Base-by-base conservation (phyloP, 2,888 invertebrate genomes). In the Protodeltote pygarga region DNA sequence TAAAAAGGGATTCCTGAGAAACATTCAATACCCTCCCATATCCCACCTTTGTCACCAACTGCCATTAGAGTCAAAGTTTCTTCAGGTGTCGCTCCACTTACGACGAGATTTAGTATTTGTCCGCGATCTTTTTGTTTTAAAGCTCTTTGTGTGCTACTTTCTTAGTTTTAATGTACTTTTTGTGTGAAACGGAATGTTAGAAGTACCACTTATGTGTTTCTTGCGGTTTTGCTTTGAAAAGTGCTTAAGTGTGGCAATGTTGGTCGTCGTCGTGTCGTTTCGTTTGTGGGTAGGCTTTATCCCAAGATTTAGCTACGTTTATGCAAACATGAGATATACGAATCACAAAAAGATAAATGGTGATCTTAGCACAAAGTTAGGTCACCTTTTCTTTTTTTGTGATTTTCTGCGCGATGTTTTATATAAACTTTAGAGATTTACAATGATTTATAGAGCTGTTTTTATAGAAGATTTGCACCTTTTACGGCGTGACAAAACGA, bases 91-190 rank as follows among this genome's bases (percentile, higher is more conserved):
- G 39, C 32, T 47, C 32, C 44, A 59, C 65, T 69, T 53, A 40
- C 46, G 24, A 8, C 25, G 23, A 69, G 64, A 69, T 69, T 69
- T 65, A 65, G 32, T 65, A 21, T 32, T 42, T 39, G 42, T 40
- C 63, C 46, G 21, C 40, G 42, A 51, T 69, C 55, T 55, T 69
- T 65, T 61, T 69, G 57, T 61, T 65, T 69, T 46, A 51, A 44
- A 61, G 35, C 57, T 51, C 44, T 48, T 41, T 20, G 17, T 23
- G 20, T 24, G 57, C 21, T 40, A 34, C 37, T 61, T 61, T 61
- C 62, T 52, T 51, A 61, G 48, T 69, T 65, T 50, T 65, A 65
- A 65, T 69, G 70, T 65, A 55, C 70, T 69, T 70, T 69, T 65
- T 69, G 62, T 61, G 57, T 49, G 51, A 64, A 19, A 46, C 27